Conservation (phyloP, 2,888 invertebrate species). For the Dryobotodes eremita region DNA sequence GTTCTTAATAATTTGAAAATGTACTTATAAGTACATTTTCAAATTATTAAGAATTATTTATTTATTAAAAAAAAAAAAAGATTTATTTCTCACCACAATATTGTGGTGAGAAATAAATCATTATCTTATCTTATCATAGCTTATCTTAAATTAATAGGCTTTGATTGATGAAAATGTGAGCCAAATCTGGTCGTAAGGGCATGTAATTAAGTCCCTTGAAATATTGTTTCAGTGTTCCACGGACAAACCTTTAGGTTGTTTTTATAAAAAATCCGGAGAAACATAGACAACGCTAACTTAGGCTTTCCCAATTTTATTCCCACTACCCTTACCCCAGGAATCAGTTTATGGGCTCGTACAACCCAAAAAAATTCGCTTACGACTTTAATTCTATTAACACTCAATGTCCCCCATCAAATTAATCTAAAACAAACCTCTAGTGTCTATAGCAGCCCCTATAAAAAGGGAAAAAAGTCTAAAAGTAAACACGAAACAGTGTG, state of each 20-base stretch:
- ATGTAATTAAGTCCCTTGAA: background rate
- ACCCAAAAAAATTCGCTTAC: conserved; percentile 5
- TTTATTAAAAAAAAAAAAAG: too few species aligned
- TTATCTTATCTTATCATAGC: too few species aligned
- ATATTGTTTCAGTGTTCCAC: background rate
- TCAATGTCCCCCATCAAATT: conserved; percentile 57
- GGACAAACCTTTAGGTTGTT: background rate
- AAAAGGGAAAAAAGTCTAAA: conserved; percentile 69
- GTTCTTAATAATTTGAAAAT: too few species aligned
- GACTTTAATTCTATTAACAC: conserved; percentile 41
- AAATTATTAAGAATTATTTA: too few species aligned
- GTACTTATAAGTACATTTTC: too few species aligned
- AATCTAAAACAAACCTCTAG: conserved; percentile 62
- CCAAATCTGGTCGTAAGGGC: background rate
- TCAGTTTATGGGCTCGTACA: background rate
- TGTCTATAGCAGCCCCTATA: conserved; percentile 58
- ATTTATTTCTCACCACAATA: too few species aligned
- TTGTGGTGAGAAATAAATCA: too few species aligned
- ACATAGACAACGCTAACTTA: background rate
- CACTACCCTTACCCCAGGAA: background rate
- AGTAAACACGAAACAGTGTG: conserved; percentile 71
- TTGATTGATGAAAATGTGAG: background rate
- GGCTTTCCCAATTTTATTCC: background rate
- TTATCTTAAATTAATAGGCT: too few species aligned
- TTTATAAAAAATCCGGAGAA: background rate